Conservation (phyloP, 2,888 invertebrate species). For the Aquatica leii region DNA sequence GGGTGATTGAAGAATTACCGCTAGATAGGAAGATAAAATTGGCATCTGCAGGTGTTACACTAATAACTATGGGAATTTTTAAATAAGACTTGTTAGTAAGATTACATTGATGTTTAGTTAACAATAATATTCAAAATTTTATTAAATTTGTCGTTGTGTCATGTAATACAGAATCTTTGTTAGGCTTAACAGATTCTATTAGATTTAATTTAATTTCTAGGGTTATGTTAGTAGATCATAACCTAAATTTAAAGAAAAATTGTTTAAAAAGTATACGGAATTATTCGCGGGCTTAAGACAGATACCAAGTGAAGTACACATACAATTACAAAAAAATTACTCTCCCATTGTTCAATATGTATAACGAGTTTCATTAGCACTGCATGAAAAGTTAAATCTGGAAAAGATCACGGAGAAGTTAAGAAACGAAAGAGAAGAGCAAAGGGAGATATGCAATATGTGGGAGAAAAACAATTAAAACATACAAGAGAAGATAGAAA, state of each 20-base stretch:
- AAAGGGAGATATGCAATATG: too few relatives aligned
- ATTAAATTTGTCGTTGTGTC: background rate
- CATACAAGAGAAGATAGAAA: too few relatives aligned
- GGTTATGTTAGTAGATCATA: background rate
- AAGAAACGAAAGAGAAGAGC: too few relatives aligned
- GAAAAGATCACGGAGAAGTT: too few relatives aligned
- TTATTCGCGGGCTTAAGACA: background rate
- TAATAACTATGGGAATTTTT: background rate
- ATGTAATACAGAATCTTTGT: background rate
- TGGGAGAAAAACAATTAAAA: too few relatives aligned
- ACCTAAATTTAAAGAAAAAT: background rate
- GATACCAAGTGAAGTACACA: background rate
- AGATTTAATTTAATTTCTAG: constrained; percentile 1
- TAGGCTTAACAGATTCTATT: constrained; percentile 1
- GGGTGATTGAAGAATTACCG: background rate
- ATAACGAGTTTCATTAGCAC: background rate
- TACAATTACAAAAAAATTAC: background rate
- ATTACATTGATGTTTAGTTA: background rate
- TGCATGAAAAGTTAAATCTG: background rate
- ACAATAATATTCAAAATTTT: background rate
- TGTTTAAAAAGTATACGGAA: background rate
- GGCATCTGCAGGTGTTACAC: background rate
- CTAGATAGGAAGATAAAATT: too few relatives aligned
- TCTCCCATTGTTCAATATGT: background rate
- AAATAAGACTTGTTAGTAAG: background rate